Conservation (phyloP, 2,797 vertebrate species). For the Hipposideros larvatus region DNA sequence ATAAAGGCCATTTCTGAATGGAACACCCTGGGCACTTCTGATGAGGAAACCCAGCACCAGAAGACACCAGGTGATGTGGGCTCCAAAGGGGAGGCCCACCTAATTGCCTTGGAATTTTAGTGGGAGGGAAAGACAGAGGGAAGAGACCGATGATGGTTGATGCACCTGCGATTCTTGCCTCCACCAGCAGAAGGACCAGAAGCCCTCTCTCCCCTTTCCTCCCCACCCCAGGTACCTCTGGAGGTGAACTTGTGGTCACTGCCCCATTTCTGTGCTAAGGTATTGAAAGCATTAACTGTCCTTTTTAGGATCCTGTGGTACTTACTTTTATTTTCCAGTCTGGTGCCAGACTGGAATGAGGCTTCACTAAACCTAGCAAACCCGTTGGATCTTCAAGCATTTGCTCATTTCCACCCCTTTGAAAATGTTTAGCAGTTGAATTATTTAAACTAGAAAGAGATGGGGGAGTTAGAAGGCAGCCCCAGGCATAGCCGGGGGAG, state of each 20-base stretch:
- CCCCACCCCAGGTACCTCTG: not conserved
- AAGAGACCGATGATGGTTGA: fast-evolving
- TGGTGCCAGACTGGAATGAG: not conserved
- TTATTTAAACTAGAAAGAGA: slow-evolving; percentile 76
- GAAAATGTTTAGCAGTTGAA: slow-evolving; percentile 75
- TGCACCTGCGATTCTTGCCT: not conserved
- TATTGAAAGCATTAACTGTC: not conserved
- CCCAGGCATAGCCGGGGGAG: slow-evolving; percentile 72
- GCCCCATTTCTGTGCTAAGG: not conserved
- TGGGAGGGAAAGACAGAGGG: too few relatives aligned
- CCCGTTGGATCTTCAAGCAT: not conserved
- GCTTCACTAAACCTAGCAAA: slow-evolving; percentile 1
- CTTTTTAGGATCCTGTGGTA: not conserved
- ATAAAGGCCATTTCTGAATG: not conserved
- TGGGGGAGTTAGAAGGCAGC: slow-evolving; percentile 62
- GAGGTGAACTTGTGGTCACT: not conserved
- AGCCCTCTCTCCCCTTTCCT: not conserved
- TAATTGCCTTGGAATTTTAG: not conserved
- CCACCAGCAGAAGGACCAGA: not conserved
- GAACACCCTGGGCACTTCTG: not conserved
- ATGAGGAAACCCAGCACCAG: not conserved
- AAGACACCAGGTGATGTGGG: not conserved
- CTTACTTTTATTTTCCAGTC: not conserved
- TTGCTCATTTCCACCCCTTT: slow-evolving; percentile 72
- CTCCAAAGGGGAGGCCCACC: not conserved